A percentile compares a stretch with the other conserved stretches of the same genome.
Conservation (phyloP, 2,888 invertebrate genomes). For the Euzophera pinguis region DNA sequence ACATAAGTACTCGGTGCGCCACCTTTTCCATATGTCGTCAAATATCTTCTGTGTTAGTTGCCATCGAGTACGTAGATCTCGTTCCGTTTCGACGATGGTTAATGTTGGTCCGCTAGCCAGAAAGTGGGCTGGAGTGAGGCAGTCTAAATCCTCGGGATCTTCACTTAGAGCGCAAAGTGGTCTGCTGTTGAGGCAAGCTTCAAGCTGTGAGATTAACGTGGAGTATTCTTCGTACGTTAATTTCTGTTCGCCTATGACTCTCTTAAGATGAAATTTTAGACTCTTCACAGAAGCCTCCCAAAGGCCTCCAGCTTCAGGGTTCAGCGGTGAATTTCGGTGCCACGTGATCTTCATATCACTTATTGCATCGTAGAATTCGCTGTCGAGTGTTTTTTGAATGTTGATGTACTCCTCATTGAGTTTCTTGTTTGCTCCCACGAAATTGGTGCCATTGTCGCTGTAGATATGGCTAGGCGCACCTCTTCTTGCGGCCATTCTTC, state of each 20-base stretch:
- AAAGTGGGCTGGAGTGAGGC: constrained; percentile 27
- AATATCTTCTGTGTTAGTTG: constrained; percentile 25
- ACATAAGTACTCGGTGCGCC: constrained; percentile 23
- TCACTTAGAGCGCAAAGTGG: constrained; percentile 25
- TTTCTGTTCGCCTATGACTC: constrained; percentile 27
- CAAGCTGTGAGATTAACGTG: constrained; percentile 26
- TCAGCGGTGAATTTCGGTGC: not conserved
- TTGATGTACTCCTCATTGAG: not conserved
- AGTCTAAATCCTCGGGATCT: constrained; percentile 24
- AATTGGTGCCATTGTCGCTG: not conserved
- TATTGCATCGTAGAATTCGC: not conserved
- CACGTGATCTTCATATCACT: not conserved
- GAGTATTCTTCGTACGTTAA: constrained; percentile 26
- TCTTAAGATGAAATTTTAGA: constrained; percentile 18
- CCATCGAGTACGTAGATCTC: constrained; percentile 27
- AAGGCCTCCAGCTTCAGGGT: not conserved
- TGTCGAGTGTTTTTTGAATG: not conserved
- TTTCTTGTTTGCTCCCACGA: not conserved
- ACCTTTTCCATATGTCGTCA: constrained; percentile 26
- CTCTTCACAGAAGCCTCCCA: constrained; percentile 7
- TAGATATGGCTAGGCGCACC: not conserved
- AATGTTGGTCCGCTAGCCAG: constrained; percentile 21
- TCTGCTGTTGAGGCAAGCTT: constrained; percentile 26
- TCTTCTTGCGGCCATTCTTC: constrained; percentile 12
- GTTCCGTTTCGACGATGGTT: constrained; percentile 22